Percentiles rank a stretch among this genome's conserved stretches.
Evolutionary conservation across 2,888 invertebrate species (phyloP).

Genomic region (Embidobia sp.): DNA sequence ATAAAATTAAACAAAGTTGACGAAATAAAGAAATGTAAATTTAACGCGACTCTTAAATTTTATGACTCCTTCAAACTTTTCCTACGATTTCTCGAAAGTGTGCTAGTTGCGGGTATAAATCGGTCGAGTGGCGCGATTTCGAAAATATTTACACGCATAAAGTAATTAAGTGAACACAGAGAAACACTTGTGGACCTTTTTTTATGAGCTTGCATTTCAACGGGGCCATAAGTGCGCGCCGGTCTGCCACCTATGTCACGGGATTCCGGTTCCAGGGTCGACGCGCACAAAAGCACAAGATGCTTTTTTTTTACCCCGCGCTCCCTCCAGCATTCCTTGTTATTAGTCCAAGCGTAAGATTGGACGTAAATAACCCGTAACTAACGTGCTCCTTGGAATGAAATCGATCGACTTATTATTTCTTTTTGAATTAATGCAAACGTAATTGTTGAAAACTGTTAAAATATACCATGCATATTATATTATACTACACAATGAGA

Average conservation of each 20-base stretch:
- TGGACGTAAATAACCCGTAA: constrained; percentile 59
- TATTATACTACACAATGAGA: too few species aligned
- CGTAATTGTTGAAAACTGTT: constrained; percentile 4
- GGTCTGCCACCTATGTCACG: constrained; percentile 46
- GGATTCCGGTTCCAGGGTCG: constrained; percentile 43
- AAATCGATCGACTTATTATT: constrained; percentile 43
- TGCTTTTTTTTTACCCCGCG: constrained; percentile 2
- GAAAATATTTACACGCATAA: constrained; percentile 52
- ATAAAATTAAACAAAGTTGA: too few species aligned
- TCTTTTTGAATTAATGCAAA: too few species aligned
- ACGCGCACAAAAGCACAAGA: constrained; percentile 40
- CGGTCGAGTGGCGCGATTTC: constrained; percentile 35
- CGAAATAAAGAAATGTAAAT: too few species aligned
- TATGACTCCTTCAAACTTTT: too few species aligned
- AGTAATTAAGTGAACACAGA: constrained; percentile 42
- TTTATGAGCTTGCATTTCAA: constrained; percentile 48
- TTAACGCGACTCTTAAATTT: too few species aligned
- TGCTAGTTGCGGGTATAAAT: constrained; percentile 27
- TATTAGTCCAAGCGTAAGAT: constrained; percentile 59
- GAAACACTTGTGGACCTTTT: constrained; percentile 39
- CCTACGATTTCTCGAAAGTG: too few species aligned
- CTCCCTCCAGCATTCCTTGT: constrained; percentile 20
- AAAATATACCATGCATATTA: too few species aligned
- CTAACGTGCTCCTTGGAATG: constrained; percentile 49
- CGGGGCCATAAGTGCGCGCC: constrained; percentile 50